Conservation (phyloP, 2,888 invertebrate genomes). For the Ochropacha duplaris region DNA sequence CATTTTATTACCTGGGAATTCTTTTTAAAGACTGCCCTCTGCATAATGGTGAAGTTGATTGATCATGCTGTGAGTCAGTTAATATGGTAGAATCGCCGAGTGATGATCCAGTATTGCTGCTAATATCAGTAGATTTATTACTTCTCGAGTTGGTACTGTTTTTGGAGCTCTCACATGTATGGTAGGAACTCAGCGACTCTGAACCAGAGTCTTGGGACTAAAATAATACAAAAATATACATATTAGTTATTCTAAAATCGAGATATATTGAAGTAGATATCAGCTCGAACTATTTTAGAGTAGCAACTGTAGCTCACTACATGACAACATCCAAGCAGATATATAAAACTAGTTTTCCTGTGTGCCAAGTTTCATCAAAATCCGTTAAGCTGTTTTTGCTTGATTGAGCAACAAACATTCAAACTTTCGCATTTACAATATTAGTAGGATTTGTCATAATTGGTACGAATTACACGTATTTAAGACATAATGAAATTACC, state of each 20-base stretch:
- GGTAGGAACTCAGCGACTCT: slow-evolving; percentile 67
- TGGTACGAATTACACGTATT: no score
- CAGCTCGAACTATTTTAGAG: no score
- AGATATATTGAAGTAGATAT: no score
- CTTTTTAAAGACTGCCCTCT: slow-evolving; percentile 77
- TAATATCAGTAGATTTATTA: slow-evolving; percentile 74
- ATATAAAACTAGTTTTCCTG: no score
- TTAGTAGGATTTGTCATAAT: no score
- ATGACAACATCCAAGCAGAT: no score
- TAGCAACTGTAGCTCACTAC: not conserved
- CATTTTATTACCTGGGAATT: slow-evolving; percentile 65
- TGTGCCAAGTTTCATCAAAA: no score
- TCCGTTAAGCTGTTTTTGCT: no score
- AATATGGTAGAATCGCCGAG: slow-evolving; percentile 70
- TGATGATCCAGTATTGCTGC: slow-evolving; percentile 70
- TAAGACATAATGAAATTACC: no score
- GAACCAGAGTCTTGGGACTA: slow-evolving; percentile 70
- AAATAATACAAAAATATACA: slow-evolving; percentile 8
- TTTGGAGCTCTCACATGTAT: slow-evolving; percentile 77
- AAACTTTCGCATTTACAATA: no score
- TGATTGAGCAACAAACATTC: no score
- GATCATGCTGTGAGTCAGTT: slow-evolving; percentile 77
- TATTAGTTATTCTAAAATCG: not conserved
- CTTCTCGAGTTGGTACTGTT: slow-evolving; percentile 63
- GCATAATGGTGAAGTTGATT: slow-evolving; percentile 82